A percentile compares a stretch with the other conserved stretches of the same genome.
phyloP scores from a whole-genome alignment of 2,888 invertebrate species.

The Drosophila suboccidentalis region DNA sequence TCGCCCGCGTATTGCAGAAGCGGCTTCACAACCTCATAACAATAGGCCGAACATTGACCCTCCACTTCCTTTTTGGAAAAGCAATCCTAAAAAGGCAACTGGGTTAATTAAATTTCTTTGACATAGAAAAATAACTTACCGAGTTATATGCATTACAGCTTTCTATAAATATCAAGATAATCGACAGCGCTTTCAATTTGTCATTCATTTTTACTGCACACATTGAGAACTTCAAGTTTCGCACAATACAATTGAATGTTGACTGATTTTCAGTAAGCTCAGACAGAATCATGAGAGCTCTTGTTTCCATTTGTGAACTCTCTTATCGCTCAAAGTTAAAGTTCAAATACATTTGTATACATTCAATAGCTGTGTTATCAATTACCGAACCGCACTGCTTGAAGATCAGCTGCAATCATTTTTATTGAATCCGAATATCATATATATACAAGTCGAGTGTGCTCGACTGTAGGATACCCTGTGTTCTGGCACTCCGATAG shows the following conservation, averaged over 20 bases:
- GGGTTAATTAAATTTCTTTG: background rate
- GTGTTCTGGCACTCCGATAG: too few relatives aligned
- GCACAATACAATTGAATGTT: background rate
- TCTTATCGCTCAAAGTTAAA: background rate
- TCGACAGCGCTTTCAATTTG: background rate
- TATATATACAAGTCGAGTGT: too few relatives aligned
- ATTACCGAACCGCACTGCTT: background rate
- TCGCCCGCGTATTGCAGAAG: slow-evolving; percentile 2
- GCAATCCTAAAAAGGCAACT: slow-evolving; percentile 8
- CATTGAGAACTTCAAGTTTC: background rate
- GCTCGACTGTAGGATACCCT: too few relatives aligned
- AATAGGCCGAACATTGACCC: slow-evolving; percentile 12
- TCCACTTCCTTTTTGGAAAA: background rate
- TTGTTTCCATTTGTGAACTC: background rate
- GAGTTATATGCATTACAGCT: background rate
- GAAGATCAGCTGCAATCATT: background rate
- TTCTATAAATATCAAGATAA: background rate
- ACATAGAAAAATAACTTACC: background rate
- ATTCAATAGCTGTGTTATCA: background rate
- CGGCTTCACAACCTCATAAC: slow-evolving; percentile 30
- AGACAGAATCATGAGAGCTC: background rate
- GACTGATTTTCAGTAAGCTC: background rate
- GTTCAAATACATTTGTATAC: background rate
- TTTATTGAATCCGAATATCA: background rate
- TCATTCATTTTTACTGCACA: background rate